Base-by-base conservation (phyloP, 2,113 vertebrate genomes). In the Fulmarus glacialis region DNA sequence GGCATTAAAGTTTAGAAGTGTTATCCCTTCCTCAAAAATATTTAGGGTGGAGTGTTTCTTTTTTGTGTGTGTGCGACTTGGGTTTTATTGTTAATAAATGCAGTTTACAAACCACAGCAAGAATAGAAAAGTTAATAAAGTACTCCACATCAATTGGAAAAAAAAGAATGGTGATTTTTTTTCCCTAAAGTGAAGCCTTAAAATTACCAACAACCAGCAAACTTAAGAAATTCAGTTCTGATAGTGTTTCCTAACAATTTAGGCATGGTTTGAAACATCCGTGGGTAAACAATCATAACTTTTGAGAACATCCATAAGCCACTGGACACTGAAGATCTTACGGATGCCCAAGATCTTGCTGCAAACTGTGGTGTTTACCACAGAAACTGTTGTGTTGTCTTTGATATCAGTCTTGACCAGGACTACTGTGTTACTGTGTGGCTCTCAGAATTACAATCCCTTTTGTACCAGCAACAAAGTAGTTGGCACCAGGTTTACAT, bases 1-100 rank as follows among this genome's bases (percentile, higher is more conserved):
- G 1, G 0, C 19, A 45, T 38, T 48, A 12, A 59, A 43, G 0
- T 38, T 68, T 29, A 77, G 10, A 75, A 83, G 2, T 3, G 1
- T 9, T 68, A 15, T 38, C 15, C 23, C 10, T 72, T 16, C 10
- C 27, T 19, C 6, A 2, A 68, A 40, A 77, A 32, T 86, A 45
- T 23, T 27, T n/a, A 5, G 26, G 24, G 2, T 1, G 4, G 3
- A 4, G 3, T 32, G 9, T 30, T 2, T 68, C 0, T 6, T 36
- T 32, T 26, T 4, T 6, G 0, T 47, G 8, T 16, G 5, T 58
- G 2, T 7, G 4, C 34, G 42, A 73, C 70, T 83, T 80, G 53
- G 2, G 1, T 10, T 75, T 73, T 58, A 1, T 24, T 82, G 63
- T 81, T 52, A n/a, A 42, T 29, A 90, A 82, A 67, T 2, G 0